Evolutionary conservation across 2,888 invertebrate genomes (phyloP).

Genomic region (Diadromus collaris): DNA sequence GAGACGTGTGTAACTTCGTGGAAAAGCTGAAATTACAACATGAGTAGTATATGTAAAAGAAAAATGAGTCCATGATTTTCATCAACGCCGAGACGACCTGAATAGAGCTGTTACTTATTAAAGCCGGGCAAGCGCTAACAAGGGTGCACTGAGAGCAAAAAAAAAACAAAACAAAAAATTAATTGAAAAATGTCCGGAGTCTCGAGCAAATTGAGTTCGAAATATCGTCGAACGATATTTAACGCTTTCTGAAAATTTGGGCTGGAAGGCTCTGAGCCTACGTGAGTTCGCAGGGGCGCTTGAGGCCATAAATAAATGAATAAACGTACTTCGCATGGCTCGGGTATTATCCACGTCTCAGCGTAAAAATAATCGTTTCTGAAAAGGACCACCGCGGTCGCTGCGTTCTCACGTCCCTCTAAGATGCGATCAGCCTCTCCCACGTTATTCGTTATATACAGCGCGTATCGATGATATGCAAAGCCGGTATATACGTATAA

Average conservation of each 20-base stretch:
- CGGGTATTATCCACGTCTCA: not conserved
- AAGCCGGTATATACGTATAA: not conserved
- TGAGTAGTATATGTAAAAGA: not conserved
- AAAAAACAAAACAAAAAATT: not conserved
- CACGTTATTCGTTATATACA: conserved; percentile 50
- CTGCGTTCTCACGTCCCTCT: conserved; percentile 60
- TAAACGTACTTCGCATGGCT: not conserved
- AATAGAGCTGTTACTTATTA: not conserved
- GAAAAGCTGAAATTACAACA: not conserved
- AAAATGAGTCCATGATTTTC: not conserved
- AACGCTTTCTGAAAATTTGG: not conserved
- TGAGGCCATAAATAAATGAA: not conserved
- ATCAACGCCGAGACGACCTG: not conserved
- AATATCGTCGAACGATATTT: not conserved
- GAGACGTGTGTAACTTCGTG: no score
- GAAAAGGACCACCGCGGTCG: conserved; percentile 61
- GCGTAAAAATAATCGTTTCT: conserved; percentile 42
- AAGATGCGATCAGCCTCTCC: conserved; percentile 60
- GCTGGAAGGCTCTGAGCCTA: not conserved
- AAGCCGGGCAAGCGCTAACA: not conserved
- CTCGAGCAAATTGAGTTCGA: no score
- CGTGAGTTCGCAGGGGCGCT: not conserved
- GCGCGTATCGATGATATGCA: conserved; percentile 12
- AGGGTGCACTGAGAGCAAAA: not conserved
- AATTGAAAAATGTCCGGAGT: not conserved